A percentile compares a stretch with the other conserved stretches of the same genome.
phyloP scores from a whole-genome alignment of 2,888 invertebrate species.

The Hermaeophaga mercurialis region DNA sequence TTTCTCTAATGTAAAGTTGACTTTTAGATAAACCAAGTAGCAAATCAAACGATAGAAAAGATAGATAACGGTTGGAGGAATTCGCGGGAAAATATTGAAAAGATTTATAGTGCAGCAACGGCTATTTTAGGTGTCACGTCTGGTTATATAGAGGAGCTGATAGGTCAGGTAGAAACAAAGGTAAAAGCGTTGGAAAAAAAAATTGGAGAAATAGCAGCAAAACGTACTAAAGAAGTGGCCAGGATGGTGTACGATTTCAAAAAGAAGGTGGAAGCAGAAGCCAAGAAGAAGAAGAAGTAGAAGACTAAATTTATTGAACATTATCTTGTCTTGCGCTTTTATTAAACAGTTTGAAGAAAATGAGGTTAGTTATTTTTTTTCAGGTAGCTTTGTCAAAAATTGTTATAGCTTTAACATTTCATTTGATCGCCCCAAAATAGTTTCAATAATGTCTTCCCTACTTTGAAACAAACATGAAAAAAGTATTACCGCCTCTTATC shows the following conservation, averaged over 20 bases:
- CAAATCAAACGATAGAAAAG: background rate
- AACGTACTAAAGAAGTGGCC: background rate
- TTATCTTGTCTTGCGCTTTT: no score
- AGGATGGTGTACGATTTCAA: background rate
- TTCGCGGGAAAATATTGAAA: background rate
- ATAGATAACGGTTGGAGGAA: background rate
- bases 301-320: no score
- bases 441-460: no score
- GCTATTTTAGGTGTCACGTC: background rate
- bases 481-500: no score
- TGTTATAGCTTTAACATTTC: no score
- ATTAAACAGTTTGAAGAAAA: no score
- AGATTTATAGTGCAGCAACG: background rate
- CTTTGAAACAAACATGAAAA: no score
- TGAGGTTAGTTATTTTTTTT: no score
- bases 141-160: constrained; percentile 5
- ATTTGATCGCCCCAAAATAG: no score
- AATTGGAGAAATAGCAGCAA: background rate
- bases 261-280: background rate
- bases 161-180: background rate
- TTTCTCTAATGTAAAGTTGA: no score
- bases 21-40: background rate
- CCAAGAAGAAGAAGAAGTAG: background rate
- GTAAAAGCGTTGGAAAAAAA: background rate
- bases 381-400: no score